Evolutionary conservation across 1,140 invertebrate species (phyloP), one percentile per base, ranked within the genome.

Genomic region (Heliconius congener): DNA sequence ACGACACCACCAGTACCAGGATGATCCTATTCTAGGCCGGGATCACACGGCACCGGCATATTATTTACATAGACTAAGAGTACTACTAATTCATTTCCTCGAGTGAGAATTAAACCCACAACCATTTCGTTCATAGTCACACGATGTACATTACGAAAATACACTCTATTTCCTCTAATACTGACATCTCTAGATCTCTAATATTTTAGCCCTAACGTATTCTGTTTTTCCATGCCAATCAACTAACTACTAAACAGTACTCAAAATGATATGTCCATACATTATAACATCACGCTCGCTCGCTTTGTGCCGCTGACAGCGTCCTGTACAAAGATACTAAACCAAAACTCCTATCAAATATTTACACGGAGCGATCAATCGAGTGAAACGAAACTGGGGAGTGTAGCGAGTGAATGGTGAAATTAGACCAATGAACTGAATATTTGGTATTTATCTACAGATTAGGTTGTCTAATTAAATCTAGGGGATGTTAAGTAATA

Each of bases 311-410:
- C 9, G 3, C 70, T 80, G 52, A 72, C 74, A 80, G 50, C 78
- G 39, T 80, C 66, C 74, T 73, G 70, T n/a, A 78, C 76, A 78
- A 78, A 76, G 79, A 80, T 66, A 79, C 52, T 76, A 70, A 77
- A 75, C 74, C 78, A 76, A 76, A 80, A 76, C 34, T 73, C 74
- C 52, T 34, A 80, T 80, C 66, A 80, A 80, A 80, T 80, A 80
- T 80, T 80, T 80, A 80, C 52, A 30, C 30, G 71, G 55, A 39
- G 23, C 8, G 79, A 76, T 57, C 74, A 80, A 76, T 71, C 66
- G 76, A 73, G 66, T 73, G 73, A 23, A 76, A 37, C 78, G 50
- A 57, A 79, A 71, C 78, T 66, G 13, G 78, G 4, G 78, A 19
- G 71, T 79, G 74, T 55, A 79, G 52, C 74, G 74, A 42, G 34